Evolutionary conservation across 2,888 invertebrate genomes (phyloP), one percentile per base, ranked within the genome.

Genomic region (Athrips mouffetella): DNA sequence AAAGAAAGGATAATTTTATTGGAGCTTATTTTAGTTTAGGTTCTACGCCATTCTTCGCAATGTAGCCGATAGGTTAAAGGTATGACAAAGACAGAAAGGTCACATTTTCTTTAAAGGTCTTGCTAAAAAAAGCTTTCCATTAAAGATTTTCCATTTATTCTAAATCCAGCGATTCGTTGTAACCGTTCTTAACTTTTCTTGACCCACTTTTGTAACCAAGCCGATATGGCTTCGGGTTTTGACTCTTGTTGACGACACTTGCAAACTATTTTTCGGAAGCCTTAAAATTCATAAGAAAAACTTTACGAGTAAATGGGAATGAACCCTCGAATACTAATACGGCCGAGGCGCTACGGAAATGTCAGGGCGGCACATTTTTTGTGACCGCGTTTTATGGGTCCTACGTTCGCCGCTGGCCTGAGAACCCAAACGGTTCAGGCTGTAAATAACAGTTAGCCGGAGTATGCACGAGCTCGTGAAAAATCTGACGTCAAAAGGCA

Each of bases 331-430:
- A 58, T 56, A 57, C 59, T 48, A 53, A 51, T 51, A 52, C 30
- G 33, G 37, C 40, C 63, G 61, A 65, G 53, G 62, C 63, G 65
- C 66, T 70, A 67, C 61, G 73, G 66, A 76, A 70, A 69, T 48
- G 56, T 51, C 64, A 65, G 52, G 55, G 53, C 51, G 52, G 63
- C 67, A 54, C 51, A 52, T 53, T 73, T 72, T 73, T 73, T 64
- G 64, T 54, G 65, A 56, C 53, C 57, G 55, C 58, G 52, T 65
- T 72, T 71, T 70, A 72, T 65, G 59, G 67, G 52, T 52, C 54
- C 59, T 58, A 67, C 67, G 65, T 68, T 68, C 61, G 57, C 53
- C 62, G 57, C 51, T 50, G 53, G 50, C 51, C 55, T 52, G 55
- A 62, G 54, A 63, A 54, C 54, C 51, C 37, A 30, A 56, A 47